These are phyloP conservation scores for Phycodurus eques DNA, from an alignment of 2,113 vertebrate species.

Conservation along the genomic window DNA sequence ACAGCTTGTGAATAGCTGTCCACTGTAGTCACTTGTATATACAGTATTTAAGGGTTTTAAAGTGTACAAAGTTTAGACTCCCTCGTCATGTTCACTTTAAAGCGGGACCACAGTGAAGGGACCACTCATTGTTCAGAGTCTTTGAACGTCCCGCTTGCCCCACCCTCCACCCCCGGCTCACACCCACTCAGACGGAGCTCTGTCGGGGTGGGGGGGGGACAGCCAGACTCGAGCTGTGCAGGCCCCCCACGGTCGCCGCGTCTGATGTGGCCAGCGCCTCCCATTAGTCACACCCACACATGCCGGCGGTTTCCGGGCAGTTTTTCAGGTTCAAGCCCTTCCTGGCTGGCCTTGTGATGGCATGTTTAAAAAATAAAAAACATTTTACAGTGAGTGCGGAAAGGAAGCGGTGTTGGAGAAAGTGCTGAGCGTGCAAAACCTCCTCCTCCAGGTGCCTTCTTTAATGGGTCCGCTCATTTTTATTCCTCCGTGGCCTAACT, in stretches of 20 bases:
- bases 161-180: slow-evolving; percentile 47
- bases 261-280: slow-evolving; percentile 85
- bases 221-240: slow-evolving; percentile 76
- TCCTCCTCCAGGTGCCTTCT: slow-evolving; percentile 60
- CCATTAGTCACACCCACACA: slow-evolving; percentile 74
- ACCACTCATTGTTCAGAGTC: slow-evolving; percentile 79
- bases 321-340: slow-evolving; percentile 6
- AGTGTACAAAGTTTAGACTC: slow-evolving; percentile 8
- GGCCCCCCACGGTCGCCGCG: slow-evolving; percentile 78
- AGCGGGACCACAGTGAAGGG: slow-evolving; percentile 82
- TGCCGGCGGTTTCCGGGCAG: slow-evolving; percentile 83
- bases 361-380: slow-evolving; percentile 13
- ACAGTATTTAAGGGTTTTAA: background rate
- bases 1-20: background rate
- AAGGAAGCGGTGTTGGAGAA: slow-evolving; percentile 29
- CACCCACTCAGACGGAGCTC: slow-evolving; percentile 56
- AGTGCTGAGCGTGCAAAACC: slow-evolving; percentile 58
- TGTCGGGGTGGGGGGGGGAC: slow-evolving; percentile 20
- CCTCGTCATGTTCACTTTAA: slow-evolving; percentile 76
- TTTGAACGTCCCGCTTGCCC: slow-evolving; percentile 77
- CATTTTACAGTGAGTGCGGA: background rate
- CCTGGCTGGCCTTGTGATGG: background rate
- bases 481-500: slow-evolving; percentile 16
- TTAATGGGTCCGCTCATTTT: slow-evolving; percentile 42
- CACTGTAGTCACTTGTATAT: slow-evolving; percentile 19